Percentiles rank a stretch among this genome's conserved stretches.
These are phyloP conservation scores for Anthonomus grandis DNA, from an alignment of 1,140 invertebrate genomes.

Conservation along the genomic window DNA sequence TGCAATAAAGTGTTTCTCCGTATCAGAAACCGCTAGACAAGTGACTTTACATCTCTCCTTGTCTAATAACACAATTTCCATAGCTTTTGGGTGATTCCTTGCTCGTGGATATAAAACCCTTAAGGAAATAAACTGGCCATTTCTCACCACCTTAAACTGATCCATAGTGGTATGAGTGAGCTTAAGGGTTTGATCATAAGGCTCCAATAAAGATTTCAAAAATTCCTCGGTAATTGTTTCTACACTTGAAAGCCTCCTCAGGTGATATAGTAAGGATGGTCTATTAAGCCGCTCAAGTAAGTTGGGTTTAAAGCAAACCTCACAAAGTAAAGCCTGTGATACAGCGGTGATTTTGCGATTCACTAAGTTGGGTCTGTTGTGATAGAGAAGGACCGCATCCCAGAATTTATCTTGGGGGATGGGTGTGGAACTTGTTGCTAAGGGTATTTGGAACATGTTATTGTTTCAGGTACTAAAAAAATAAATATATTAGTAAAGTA, in stretches of 20 bases:
- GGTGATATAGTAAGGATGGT: slow-evolving; percentile 39
- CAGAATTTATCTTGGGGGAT: slow-evolving; percentile 38
- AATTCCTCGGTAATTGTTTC: slow-evolving; percentile 33
- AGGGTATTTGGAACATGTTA: slow-evolving; percentile 41
- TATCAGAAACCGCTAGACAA: slow-evolving; percentile 36
- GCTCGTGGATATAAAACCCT: slow-evolving; percentile 38
- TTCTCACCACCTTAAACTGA: slow-evolving; percentile 18
- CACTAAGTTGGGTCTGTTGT: slow-evolving; percentile 42
- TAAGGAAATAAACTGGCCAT: slow-evolving; percentile 40
- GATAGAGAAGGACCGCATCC: slow-evolving; percentile 38
- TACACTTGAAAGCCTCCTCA: slow-evolving; percentile 34
- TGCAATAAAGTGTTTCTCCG: slow-evolving; percentile 26
- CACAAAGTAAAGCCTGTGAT: slow-evolving; percentile 33
- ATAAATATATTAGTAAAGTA: too few relatives aligned
- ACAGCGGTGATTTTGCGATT: slow-evolving; percentile 41
- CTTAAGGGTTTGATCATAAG: slow-evolving; percentile 39
- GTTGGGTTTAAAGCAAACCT: slow-evolving; percentile 33
- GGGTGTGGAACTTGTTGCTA: slow-evolving; percentile 39
- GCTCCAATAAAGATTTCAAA: slow-evolving; percentile 35
- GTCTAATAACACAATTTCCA: slow-evolving; percentile 43
- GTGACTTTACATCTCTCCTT: slow-evolving; percentile 34
- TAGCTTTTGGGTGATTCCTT: slow-evolving; percentile 30
- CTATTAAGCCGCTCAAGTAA: slow-evolving; percentile 33
- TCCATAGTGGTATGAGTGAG: slow-evolving; percentile 23
- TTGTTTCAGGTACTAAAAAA: slow-evolving; percentile 38